Conservation (phyloP, 2,113 vertebrate genomes). For the Cisticola juncidis region DNA sequence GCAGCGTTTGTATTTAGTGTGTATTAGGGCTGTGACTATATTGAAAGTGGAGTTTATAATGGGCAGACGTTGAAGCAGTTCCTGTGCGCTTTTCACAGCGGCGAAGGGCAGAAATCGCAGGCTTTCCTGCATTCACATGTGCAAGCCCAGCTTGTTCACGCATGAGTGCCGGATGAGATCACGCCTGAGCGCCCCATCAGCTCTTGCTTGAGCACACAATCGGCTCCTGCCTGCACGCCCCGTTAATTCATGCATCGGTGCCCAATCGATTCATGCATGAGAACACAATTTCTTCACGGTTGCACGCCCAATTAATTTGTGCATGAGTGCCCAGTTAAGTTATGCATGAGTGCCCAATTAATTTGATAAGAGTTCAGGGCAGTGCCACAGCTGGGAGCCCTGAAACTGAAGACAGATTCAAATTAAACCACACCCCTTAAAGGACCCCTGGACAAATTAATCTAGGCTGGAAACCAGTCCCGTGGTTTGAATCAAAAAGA, state of each 20-base stretch:
- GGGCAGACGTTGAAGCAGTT: neutral
- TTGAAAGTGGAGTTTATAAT: neutral
- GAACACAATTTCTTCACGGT: neutral
- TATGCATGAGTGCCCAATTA: neutral
- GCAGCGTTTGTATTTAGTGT: neutral
- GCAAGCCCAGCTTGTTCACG: neutral
- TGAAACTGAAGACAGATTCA: neutral
- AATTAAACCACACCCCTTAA: neutral
- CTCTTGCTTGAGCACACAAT: neutral
- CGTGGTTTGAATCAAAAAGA: neutral
- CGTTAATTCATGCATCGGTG: neutral
- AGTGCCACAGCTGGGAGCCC: neutral
- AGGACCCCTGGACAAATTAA: neutral
- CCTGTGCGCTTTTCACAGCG: neutral
- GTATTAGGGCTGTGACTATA: neutral
- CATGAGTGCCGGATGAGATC: neutral
- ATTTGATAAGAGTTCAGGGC: neutral
- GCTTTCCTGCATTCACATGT: neutral
- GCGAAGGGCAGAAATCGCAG: neutral
- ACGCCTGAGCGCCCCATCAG: neutral
- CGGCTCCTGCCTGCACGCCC: neutral
- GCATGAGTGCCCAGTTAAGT: neutral
- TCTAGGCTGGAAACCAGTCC: neutral
- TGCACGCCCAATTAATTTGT: neutral
- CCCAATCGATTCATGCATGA: neutral